Evolutionary conservation across 2,113 vertebrate genomes (phyloP).

Genomic region (Scomber colias): DNA sequence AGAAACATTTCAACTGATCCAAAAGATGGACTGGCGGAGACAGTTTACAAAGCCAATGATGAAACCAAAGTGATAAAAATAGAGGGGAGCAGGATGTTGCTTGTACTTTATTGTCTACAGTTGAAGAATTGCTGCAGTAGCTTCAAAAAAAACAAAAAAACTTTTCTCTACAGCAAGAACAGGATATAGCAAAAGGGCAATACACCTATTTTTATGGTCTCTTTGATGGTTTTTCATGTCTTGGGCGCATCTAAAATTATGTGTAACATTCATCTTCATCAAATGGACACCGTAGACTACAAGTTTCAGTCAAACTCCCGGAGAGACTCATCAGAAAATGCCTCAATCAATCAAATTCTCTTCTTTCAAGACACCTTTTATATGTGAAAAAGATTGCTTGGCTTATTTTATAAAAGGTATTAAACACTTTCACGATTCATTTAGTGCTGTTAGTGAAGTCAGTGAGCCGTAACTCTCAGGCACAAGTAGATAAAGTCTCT

Average conservation of each 20-base stretch:
- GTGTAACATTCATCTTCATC: constrained; percentile 12
- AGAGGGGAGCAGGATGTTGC: constrained; percentile 2
- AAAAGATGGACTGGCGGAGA: neutral
- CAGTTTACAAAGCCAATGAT: constrained; percentile 4
- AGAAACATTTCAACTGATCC: neutral
- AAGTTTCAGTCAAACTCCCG: constrained; percentile 20
- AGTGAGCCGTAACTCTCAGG: neutral
- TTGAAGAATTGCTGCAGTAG: constrained; percentile 12
- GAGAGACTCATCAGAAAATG: neutral
- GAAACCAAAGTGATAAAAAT: constrained; percentile 20
- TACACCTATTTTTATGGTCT: neutral
- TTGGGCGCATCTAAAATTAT: neutral
- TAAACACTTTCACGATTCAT: neutral
- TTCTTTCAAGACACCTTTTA: neutral
- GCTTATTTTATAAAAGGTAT: constrained; percentile 9
- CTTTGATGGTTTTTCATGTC: constrained; percentile 15
- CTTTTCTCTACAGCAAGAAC: constrained; percentile 9
- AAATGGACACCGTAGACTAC: neutral
- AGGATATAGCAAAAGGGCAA: neutral
- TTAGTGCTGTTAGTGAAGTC: neutral
- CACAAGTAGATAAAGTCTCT: too few relatives aligned
- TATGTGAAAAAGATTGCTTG: neutral
- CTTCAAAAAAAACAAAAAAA: neutral
- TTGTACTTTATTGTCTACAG: constrained; percentile 4
- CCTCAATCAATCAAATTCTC: constrained; percentile 1